Conservation (phyloP, 1,140 invertebrate genomes). For the Heterodera schachtii region DNA sequence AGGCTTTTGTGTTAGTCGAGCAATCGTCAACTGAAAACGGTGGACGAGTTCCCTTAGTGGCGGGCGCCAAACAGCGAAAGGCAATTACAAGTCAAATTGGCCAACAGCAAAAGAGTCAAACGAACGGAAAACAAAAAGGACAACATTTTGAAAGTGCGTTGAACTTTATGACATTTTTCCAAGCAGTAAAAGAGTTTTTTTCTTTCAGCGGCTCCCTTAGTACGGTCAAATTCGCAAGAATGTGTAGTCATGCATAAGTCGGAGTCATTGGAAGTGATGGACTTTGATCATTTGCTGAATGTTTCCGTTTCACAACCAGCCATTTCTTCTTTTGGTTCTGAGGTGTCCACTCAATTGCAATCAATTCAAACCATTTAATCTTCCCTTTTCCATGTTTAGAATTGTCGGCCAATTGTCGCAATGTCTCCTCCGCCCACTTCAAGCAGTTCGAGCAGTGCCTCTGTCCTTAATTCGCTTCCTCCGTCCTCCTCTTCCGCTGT, state of each 20-base stretch:
- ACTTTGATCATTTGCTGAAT: constrained; percentile 24
- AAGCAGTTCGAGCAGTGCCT: background rate
- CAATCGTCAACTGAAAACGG: constrained; percentile 41
- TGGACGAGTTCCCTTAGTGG: constrained; percentile 47
- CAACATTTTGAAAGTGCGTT: background rate
- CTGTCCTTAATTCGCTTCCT: background rate
- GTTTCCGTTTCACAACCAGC: constrained; percentile 36
- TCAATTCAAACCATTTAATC: background rate
- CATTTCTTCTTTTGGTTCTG: constrained; percentile 18
- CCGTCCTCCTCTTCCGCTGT: too few species aligned
- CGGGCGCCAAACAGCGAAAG: constrained; percentile 1
- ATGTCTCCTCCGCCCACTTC: background rate
- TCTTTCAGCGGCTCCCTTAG: background rate
- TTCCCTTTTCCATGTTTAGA: background rate
- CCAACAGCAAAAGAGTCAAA: background rate
- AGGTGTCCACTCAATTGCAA: background rate
- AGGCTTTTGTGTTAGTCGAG: constrained; percentile 44
- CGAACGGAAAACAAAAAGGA: background rate
- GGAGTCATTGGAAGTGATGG: constrained; percentile 14
- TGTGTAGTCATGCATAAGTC: background rate
- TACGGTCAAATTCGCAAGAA: background rate
- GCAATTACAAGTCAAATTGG: background rate
- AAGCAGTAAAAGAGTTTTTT: background rate
- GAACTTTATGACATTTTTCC: background rate
- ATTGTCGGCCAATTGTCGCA: background rate